Evolutionary conservation across 2,113 vertebrate genomes (phyloP).

Genomic region (Microtus montanus): DNA sequence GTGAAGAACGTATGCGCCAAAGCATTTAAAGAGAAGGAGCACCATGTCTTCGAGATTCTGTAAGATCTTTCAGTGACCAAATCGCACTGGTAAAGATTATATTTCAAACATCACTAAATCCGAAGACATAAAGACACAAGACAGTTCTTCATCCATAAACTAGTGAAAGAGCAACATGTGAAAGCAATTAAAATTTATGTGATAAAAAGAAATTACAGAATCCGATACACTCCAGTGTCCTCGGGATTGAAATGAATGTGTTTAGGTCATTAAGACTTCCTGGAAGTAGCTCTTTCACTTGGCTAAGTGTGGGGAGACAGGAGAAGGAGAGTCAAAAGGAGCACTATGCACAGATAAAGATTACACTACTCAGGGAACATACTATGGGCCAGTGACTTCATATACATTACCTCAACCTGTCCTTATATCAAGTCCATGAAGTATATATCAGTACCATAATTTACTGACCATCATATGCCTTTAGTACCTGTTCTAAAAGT

Average conservation of each 20-base stretch:
- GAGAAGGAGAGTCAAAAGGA: not conserved
- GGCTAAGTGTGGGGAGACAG: not conserved
- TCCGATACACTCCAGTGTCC: not conserved
- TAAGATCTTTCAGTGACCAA: not conserved
- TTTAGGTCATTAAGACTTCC: not conserved
- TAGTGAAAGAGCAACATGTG: not conserved
- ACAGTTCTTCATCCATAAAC: not conserved
- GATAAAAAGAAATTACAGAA: not conserved
- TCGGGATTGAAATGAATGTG: not conserved
- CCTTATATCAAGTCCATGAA: not conserved
- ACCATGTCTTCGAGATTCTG: not conserved
- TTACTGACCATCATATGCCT: not conserved
- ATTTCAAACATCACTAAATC: not conserved
- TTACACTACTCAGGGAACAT: not conserved
- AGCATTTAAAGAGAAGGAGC: not conserved
- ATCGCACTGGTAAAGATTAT: not conserved
- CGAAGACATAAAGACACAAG: conserved; percentile 29
- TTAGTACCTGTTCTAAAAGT: not conserved
- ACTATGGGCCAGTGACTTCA: not conserved
- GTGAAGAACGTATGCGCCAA: not conserved
- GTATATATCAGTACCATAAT: not conserved
- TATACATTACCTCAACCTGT: not conserved
- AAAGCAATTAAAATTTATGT: not conserved
- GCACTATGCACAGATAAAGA: not conserved
- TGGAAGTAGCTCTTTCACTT: not conserved